Percentiles rank a stretch among this genome's conserved stretches.
These are phyloP conservation scores for Bryconaethiops microstoma DNA, from an alignment of 2,797 vertebrate genomes.

Conservation along the genomic window DNA sequence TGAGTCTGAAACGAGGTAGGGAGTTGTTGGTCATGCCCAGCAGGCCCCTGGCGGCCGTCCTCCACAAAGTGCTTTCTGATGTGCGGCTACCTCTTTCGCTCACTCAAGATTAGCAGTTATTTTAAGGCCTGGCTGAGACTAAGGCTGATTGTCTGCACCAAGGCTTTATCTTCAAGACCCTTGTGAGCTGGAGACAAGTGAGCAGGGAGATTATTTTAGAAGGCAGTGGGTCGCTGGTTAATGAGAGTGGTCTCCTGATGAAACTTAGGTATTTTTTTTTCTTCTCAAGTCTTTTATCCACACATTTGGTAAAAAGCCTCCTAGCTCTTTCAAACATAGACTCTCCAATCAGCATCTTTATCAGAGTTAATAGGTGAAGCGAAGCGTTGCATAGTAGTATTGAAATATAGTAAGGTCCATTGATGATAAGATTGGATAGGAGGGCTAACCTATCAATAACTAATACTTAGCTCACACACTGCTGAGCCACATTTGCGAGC, in stretches of 20 bases:
- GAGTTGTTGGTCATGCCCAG: conserved; percentile 1
- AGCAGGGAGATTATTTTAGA: conserved; percentile 73
- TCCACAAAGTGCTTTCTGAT: conserved; percentile 49
- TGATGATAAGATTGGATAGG: too few species aligned
- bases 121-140: conserved; percentile 50
- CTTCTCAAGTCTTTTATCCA: conserved; percentile 21
- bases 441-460: too few species aligned
- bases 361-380: background rate
- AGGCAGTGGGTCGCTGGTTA: conserved; percentile 72
- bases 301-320: conserved; percentile 37
- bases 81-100: conserved; percentile 41
- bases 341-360: background rate
- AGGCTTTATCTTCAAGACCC: conserved; percentile 65
- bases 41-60: conserved; percentile 12
- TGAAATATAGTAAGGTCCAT: background rate
- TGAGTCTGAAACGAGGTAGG: conserved; percentile 39
- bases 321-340: conserved; percentile 7
- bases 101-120: conserved; percentile 57
- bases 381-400: background rate
- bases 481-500: too few species aligned
- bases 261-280: conserved; percentile 2
- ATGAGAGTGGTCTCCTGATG: conserved; percentile 74
- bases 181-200: conserved; percentile 63
- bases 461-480: too few species aligned
- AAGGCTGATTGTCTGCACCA: conserved; percentile 46